Percentiles rank a stretch among this genome's conserved stretches.
Conservation (phyloP, 2,113 vertebrate genomes). For the Bujurquina vittata region DNA sequence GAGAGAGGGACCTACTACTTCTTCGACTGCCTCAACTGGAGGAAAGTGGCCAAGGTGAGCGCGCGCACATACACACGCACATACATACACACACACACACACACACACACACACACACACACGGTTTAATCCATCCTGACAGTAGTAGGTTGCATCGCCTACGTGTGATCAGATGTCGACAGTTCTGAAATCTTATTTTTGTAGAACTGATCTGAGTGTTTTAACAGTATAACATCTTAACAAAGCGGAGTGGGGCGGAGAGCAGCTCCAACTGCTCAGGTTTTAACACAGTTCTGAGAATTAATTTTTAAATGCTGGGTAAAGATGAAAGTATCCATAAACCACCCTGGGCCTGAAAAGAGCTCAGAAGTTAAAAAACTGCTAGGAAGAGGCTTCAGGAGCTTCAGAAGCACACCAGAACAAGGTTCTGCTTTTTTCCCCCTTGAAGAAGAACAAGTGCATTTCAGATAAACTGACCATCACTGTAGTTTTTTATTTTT, state of each 20-base stretch:
- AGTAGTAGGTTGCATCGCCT: neutral
- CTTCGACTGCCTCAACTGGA: constrained; percentile 99
- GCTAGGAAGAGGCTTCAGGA: no score
- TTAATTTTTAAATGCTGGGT: no score
- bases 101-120: no score
- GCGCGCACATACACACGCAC: neutral
- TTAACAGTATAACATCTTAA: neutral
- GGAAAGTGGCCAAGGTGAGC: constrained; percentile 98
- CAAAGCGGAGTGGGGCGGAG: neutral
- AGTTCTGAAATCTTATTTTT: neutral
- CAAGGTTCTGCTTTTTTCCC: neutral
- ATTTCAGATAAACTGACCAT: neutral
- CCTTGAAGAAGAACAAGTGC: neutral
- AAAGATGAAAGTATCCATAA: no score
- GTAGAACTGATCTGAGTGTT: neutral
- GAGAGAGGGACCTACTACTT: constrained; percentile 99
- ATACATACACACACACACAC: neutral
- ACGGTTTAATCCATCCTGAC: neutral
- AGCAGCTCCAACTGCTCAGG: neutral
- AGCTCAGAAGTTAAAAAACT: no score
- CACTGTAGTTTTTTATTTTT: neutral
- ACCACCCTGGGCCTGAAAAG: no score
- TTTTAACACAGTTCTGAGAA: no score
- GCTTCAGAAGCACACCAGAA: no score
- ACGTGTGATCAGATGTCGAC: neutral